These are phyloP conservation scores for Cavia porcellus DNA, from an alignment of 2,113 vertebrate genomes.

Conservation along the genomic window DNA sequence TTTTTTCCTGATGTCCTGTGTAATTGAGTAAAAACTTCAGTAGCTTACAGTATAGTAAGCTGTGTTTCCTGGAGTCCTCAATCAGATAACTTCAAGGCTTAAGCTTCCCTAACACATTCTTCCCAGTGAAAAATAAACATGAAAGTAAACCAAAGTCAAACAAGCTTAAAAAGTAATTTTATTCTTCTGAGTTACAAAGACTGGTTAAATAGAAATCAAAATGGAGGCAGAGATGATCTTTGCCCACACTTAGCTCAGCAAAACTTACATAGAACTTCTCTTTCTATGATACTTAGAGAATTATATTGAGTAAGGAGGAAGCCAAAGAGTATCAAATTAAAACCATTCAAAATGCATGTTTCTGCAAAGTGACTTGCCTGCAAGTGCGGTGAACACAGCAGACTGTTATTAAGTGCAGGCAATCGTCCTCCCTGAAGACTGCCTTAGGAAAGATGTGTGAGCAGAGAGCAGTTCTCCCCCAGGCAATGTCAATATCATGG, in stretches of 20 bases:
- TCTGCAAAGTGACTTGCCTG: conserved; percentile 32
- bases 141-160: not conserved
- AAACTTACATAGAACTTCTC: not conserved
- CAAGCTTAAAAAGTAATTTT: not conserved
- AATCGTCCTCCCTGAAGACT: conserved; percentile 44
- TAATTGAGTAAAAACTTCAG: conserved; percentile 78
- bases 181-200: conserved; percentile 36
- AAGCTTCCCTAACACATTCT: conserved; percentile 55
- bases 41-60: conserved; percentile 67
- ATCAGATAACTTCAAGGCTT: conserved; percentile 2
- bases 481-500: conserved; percentile 53
- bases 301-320: conserved; percentile 3
- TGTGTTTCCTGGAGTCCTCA: conserved; percentile 75
- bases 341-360: not conserved
- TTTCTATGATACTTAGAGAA: conserved; percentile 37
- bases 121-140: not conserved
- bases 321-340: conserved; percentile 50
- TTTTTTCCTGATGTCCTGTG: conserved; percentile 32
- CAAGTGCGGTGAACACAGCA: conserved; percentile 36
- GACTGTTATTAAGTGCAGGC: not conserved
- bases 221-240: not conserved
- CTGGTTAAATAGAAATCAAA: conserved; percentile 3
- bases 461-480: conserved; percentile 53
- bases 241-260: not conserved
- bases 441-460: conserved; percentile 26